Evolutionary conservation across 2,888 invertebrate genomes (phyloP).

Genomic region (Macrophya alboannulata): DNA sequence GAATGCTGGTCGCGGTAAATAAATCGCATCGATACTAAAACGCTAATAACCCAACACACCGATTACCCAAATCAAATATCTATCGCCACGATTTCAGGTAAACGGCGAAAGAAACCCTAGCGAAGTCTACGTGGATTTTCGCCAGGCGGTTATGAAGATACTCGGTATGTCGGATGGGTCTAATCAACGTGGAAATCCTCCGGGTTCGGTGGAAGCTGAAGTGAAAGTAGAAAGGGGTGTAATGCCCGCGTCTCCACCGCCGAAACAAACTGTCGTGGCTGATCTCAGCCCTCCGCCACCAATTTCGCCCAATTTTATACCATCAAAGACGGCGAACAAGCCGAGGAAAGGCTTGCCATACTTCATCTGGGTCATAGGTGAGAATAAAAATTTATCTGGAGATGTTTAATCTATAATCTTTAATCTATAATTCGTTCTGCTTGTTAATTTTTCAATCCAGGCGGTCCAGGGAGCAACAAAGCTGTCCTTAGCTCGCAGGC

Average conservation of each 20-base stretch:
- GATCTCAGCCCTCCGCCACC: constrained; percentile 63
- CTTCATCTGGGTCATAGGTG: constrained; percentile 81
- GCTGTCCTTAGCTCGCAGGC: constrained; percentile 89
- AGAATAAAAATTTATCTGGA: constrained; percentile 60
- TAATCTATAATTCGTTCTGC: neutral
- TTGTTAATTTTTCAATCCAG: constrained; percentile 74
- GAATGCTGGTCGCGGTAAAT: constrained; percentile 87
- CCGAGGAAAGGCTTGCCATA: constrained; percentile 77
- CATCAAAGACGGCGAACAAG: constrained; percentile 72
- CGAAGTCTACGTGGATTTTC: constrained; percentile 94
- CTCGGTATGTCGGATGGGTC: constrained; percentile 81
- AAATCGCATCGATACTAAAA: constrained; percentile 67
- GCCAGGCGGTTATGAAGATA: constrained; percentile 89
- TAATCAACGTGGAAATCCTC: constrained; percentile 57
- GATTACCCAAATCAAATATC: neutral
- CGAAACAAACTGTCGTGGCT: constrained; percentile 63
- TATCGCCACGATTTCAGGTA: constrained; percentile 82
- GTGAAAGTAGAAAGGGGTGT: constrained; percentile 73
- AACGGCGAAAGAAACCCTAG: constrained; percentile 94
- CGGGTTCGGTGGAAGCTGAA: constrained; percentile 73
- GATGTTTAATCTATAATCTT: neutral
- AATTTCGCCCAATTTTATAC: constrained; percentile 66
- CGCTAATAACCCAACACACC: neutral
- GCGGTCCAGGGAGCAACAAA: constrained; percentile 96
- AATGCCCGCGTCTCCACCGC: constrained; percentile 60